Percentiles rank a stretch among this genome's conserved stretches.
phyloP scores from a whole-genome alignment of 1,140 invertebrate genomes.

The Halesus radiatus region DNA sequence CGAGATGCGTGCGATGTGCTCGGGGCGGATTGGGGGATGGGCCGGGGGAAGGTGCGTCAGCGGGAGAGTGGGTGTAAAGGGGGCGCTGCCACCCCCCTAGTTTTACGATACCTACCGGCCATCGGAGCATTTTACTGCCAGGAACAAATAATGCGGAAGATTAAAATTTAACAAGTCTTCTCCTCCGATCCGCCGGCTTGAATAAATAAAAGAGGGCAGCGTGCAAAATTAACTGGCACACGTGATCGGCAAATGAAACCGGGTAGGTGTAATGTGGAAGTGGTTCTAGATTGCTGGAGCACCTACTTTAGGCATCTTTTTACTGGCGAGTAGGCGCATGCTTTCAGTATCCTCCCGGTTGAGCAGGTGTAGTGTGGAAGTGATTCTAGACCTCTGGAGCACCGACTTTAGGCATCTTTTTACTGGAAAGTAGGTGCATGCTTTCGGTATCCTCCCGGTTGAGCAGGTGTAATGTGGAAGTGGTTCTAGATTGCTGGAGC shows the following conservation, averaged over 20 bases:
- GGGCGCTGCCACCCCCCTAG: background rate
- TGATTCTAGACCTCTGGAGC: too few relatives aligned
- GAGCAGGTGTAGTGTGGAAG: background rate
- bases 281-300: too few relatives aligned
- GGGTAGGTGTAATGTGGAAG: background rate
- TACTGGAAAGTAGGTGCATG: too few relatives aligned
- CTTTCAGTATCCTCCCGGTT: too few relatives aligned
- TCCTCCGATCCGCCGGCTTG: background rate
- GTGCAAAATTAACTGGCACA: slow-evolving; percentile 22
- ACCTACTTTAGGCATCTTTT: too few relatives aligned
- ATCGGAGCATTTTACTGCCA: slow-evolving; percentile 57
- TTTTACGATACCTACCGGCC: slow-evolving; percentile 52
- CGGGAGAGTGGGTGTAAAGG: background rate
- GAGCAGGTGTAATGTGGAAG: background rate
- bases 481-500: too few relatives aligned
- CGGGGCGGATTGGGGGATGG: background rate
- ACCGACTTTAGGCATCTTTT: too few relatives aligned
- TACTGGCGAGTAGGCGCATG: too few relatives aligned
- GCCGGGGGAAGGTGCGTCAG: too few relatives aligned
- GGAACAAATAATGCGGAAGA: slow-evolving; percentile 56
- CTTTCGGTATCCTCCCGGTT: too few relatives aligned
- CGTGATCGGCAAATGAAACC: slow-evolving; percentile 15
- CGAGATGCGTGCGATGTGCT: slow-evolving; percentile 23
- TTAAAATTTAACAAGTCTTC: slow-evolving; percentile 57
- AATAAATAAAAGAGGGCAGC: slow-evolving; percentile 22